Evolutionary conservation across 2,888 invertebrate genomes (phyloP).

Genomic region (Siphlonurus alternatus): DNA sequence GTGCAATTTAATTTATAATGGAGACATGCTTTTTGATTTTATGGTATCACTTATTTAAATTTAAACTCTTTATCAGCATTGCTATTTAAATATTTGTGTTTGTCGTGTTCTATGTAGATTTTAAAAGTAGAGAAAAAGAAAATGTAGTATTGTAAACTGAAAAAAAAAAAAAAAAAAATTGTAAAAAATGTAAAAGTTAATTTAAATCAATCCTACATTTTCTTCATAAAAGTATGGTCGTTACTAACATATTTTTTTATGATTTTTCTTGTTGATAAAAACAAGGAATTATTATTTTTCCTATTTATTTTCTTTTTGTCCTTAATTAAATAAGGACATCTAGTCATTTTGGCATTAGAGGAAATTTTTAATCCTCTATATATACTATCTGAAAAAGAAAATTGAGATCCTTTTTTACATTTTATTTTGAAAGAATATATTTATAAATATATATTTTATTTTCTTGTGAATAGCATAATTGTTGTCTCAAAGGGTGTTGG

Average conservation of each 20-base stretch:
- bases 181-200: no score
- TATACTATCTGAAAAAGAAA: not conserved
- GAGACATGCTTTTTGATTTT: not conserved
- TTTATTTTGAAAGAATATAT: not conserved
- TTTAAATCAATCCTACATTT: not conserved
- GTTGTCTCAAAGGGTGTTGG: not conserved
- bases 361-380: not conserved
- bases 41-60: not conserved
- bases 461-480: not conserved
- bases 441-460: not conserved
- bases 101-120: not conserved
- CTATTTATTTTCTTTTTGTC: not conserved
- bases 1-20: not conserved
- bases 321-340: not conserved
- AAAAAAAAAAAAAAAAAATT: no score
- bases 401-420: not conserved
- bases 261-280: not conserved
- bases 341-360: not conserved
- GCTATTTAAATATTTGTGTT: not conserved
- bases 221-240: not conserved
- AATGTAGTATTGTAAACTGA: not conserved
- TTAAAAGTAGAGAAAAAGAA: not conserved
- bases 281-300: not conserved
- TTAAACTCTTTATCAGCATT: no score
- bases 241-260: not conserved